A percentile compares a stretch with the other conserved stretches of the same genome.
phyloP scores from a whole-genome alignment of 2,797 vertebrate species.

The Peromyscus attwateri region DNA sequence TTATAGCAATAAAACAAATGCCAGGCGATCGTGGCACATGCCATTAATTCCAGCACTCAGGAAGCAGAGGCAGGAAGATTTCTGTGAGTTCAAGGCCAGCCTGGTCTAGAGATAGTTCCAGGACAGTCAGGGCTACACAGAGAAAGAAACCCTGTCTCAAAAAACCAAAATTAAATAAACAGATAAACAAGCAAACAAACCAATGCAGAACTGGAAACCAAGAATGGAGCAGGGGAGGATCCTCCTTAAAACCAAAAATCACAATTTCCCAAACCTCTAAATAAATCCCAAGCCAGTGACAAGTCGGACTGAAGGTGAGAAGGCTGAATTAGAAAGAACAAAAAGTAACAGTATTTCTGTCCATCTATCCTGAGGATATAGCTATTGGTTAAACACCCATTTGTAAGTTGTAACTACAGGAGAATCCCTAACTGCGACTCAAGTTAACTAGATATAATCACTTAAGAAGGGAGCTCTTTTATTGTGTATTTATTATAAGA shows the following conservation, averaged over 20 bases:
- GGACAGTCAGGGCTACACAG: too few species aligned
- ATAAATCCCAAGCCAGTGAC: background rate
- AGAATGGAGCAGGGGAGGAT: background rate
- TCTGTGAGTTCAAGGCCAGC: too few species aligned
- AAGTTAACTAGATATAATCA: background rate
- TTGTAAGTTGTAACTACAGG: background rate
- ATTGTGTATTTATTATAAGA: background rate
- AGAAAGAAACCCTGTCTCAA: too few species aligned
- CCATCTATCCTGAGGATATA: background rate
- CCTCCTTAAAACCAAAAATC: background rate
- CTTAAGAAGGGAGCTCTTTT: background rate
- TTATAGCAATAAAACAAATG: constrained; percentile 3
- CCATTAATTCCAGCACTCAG: too few species aligned
- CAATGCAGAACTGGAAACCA: background rate
- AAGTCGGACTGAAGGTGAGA: background rate
- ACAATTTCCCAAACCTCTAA: background rate
- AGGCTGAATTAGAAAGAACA: background rate
- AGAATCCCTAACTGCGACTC: constrained; percentile 4
- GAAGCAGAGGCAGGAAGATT: too few species aligned
- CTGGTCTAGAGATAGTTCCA: too few species aligned
- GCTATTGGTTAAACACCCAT: background rate
- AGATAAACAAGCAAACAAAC: background rate
- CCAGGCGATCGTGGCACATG: too few species aligned
- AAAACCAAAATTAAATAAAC: too few species aligned
- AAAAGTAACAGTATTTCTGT: background rate